Evolutionary conservation across 2,797 vertebrate genomes (phyloP).

Genomic region (Acanthurus tractus): DNA sequence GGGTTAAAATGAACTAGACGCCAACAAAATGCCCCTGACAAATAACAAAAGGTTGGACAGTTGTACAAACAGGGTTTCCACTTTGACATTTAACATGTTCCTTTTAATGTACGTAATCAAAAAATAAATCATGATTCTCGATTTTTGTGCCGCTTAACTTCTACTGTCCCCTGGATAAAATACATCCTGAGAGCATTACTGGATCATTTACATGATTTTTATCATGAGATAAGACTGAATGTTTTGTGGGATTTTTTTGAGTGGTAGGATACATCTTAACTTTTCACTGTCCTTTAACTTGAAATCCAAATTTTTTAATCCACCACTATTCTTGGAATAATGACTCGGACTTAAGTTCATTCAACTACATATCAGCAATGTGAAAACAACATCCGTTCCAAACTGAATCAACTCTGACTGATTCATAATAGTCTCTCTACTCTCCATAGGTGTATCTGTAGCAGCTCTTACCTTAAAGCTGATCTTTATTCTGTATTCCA

Average conservation of each 20-base stretch:
- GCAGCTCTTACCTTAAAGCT: slow-evolving; percentile 91
- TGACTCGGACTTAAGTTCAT: too few species aligned
- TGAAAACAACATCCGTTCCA: too few species aligned
- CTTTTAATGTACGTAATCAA: too few species aligned
- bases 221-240: neutral
- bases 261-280: neutral
- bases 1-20: neutral
- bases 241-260: neutral
- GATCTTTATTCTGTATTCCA: slow-evolving; percentile 98
- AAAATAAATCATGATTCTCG: neutral
- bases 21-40: neutral
- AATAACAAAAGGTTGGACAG: neutral
- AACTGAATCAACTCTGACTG: too few species aligned
- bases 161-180: neutral
- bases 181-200: neutral
- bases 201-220: neutral
- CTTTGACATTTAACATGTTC: neutral
- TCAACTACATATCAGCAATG: too few species aligned
- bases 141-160: neutral
- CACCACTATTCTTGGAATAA: neutral
- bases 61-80: neutral
- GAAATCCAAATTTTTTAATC: neutral
- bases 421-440: neutral
- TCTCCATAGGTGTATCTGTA: neutral
- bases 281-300: neutral